phyloP scores from a whole-genome alignment of 2,113 vertebrate species.

The Thryonomys swinderianus region DNA sequence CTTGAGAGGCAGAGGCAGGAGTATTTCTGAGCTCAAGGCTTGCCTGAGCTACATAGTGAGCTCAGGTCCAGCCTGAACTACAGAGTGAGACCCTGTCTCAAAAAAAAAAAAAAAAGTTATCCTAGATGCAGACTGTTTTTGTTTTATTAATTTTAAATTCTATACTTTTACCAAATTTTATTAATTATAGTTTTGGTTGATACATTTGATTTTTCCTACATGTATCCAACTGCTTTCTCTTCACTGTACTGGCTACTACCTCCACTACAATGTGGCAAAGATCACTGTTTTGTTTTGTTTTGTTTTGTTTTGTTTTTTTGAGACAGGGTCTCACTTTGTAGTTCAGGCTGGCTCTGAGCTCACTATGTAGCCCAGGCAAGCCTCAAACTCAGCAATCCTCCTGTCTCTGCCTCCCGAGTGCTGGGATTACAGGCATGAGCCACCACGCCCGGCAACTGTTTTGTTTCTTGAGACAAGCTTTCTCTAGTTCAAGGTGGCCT shows the following conservation, averaged over 20 bases:
- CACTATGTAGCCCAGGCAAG: not conserved
- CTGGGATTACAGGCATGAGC: too few species aligned
- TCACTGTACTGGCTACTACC: not conserved
- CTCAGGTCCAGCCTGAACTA: too few species aligned
- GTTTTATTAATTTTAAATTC: not conserved
- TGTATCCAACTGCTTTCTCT: not conserved
- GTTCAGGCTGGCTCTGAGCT: not conserved
- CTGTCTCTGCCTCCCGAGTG: too few species aligned
- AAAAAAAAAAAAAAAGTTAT: too few species aligned
- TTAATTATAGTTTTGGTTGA: not conserved
- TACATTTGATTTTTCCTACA: not conserved
- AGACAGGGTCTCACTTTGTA: not conserved
- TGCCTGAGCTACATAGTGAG: too few species aligned
- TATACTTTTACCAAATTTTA: not conserved
- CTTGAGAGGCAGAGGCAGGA: too few species aligned
- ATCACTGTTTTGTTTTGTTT: not conserved
- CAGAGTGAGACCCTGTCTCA: too few species aligned
- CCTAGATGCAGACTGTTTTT: not conserved
- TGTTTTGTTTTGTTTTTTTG: not conserved
- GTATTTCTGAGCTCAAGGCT: too few species aligned
- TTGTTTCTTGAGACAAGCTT: not conserved
- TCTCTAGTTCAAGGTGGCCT: not conserved
- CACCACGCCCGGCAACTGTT: too few species aligned
- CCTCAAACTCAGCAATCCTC: not conserved
- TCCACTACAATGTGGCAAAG: not conserved